Base-by-base conservation (phyloP, 1,140 invertebrate genomes). In the Drosophila neocordata region DNA sequence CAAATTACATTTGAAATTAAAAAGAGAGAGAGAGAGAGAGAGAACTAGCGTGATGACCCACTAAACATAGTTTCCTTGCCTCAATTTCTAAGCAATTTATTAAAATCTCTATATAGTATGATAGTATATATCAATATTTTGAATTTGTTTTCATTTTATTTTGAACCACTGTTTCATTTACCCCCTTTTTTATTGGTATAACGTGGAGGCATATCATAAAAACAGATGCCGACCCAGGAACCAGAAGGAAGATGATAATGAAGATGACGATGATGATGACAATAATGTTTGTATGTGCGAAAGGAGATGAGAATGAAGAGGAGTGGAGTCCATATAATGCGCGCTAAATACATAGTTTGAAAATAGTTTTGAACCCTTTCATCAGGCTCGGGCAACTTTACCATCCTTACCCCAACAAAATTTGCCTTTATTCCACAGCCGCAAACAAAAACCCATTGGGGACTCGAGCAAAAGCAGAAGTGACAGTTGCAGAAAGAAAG, bases 351-450 rank as follows among this genome's bases (percentile, higher is more conserved):
- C 83, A 87, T 88, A 87, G 82, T 87, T 87, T 69, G 78, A 82
- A 87, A 87, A 87, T 87, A 87, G 83, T 88, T 87, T 80, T 79
- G 83, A 87, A 87, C 82, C 82, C 82, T 88, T 87, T 87, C 82
- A 87, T 87, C 82, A 82, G 48, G 56, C 73, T 48, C 15, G 15
- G 41, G 41, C 41, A 20, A 48, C 41, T 48, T 8, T 18, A 63
- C 65, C 53, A 53, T 37, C 18, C 12, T 31, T 15, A 18, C 15
- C 57, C 6, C 20, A 1, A 27, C 52, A 4, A n/a, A n/a, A 8
- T 8, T 27, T 48, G 13, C 69, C 44, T 8, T 8, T n/a, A 52
- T 63, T 52, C 48, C 53, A 13, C 59, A 51, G 65, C 69, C 66
- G 61, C 77, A 68, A 77, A 75, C 67, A 81, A 85, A 87, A 85